phyloP scores from a whole-genome alignment of 1,140 invertebrate genomes.

The Aplysia californica region DNA sequence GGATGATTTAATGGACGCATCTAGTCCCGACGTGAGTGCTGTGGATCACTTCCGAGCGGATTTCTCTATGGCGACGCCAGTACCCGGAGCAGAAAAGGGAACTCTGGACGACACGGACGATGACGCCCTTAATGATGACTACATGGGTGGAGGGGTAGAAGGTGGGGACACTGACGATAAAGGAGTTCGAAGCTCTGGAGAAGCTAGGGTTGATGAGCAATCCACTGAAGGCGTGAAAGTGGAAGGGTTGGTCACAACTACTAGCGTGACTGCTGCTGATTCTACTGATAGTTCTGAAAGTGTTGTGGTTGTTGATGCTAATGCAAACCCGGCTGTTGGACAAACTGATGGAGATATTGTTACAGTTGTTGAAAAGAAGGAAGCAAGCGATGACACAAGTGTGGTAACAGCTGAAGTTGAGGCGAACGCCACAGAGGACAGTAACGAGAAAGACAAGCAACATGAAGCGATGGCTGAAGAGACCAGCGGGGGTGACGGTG shows the following conservation, averaged over 20 bases:
- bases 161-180: neutral
- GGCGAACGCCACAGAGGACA: no score
- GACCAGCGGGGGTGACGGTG: no score
- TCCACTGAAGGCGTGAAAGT: neutral
- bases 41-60: neutral
- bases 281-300: neutral
- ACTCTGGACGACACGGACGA: slow-evolving; percentile 1
- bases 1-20: slow-evolving; percentile 3
- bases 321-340: neutral
- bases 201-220: neutral
- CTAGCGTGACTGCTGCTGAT: no score
- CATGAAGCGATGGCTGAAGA: no score
- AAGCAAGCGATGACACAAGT: no score
- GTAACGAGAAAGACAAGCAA: no score
- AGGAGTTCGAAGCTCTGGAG: neutral
- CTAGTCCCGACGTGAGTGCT: slow-evolving; percentile 7
- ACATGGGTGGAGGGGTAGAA: no score
- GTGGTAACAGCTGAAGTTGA: no score
- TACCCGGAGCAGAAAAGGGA: neutral
- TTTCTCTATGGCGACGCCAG: neutral
- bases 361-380: no score
- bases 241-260: neutral
- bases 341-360: neutral
- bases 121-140: slow-evolving; percentile 16
- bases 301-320: neutral